Evolutionary conservation across 1,140 invertebrate species (phyloP).

Genomic region (Coenobita brevimanus): DNA sequence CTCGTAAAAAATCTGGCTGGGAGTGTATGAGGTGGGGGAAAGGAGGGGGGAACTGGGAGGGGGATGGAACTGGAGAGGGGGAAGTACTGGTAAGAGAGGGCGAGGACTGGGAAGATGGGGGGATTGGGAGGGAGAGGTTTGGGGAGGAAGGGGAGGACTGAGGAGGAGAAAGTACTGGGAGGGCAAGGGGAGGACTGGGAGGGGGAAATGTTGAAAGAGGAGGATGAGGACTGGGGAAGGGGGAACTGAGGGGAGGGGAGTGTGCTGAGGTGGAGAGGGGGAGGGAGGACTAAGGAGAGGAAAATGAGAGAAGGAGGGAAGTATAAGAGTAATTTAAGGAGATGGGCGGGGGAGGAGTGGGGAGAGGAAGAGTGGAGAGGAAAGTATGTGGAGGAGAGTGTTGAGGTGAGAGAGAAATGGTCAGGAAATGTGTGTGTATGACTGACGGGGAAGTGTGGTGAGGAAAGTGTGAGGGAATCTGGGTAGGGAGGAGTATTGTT

Average conservation of each 20-base stretch:
- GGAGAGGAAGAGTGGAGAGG: no score
- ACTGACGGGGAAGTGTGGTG: no score
- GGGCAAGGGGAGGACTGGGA: not conserved
- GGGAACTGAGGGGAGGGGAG: not conserved
- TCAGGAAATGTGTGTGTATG: no score
- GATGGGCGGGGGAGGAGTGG: no score
- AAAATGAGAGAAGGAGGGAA: not conserved
- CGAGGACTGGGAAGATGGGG: not conserved
- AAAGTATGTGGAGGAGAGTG: no score
- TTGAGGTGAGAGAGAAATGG: no score
- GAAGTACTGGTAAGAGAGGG: not conserved
- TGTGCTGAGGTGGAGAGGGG: not conserved
- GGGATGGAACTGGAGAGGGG: no score
- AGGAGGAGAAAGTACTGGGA: not conserved
- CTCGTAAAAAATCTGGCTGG: slow-evolving; percentile 15
- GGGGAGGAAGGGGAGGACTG: not conserved
- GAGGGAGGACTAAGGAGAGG: not conserved
- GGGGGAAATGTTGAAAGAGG: not conserved
- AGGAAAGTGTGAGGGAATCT: no score
- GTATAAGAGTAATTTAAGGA: no score
- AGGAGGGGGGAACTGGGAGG: not conserved
- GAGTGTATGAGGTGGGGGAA: not conserved
- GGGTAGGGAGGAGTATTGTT: no score
- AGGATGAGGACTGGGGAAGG: no score
- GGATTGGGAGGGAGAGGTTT: not conserved